Conservation (phyloP, 2,113 vertebrate species). For the Centropristis striata region DNA sequence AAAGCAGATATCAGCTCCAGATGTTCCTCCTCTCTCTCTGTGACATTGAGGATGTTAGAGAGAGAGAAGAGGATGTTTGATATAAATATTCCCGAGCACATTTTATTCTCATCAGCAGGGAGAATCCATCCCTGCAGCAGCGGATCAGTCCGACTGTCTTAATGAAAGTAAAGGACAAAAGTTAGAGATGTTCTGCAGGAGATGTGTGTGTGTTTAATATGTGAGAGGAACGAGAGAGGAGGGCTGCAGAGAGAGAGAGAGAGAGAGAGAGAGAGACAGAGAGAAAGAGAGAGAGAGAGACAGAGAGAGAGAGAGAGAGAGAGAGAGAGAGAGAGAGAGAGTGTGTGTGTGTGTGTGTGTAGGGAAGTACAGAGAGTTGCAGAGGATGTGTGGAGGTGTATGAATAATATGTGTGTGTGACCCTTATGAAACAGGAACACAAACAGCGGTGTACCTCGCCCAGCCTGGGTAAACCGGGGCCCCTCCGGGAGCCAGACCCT, state of each 20-base stretch:
- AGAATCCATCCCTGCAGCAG: constrained; percentile 43
- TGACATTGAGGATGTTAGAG: constrained; percentile 56
- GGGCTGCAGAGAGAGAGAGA: no score
- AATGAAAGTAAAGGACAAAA: constrained; percentile 12
- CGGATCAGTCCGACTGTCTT: constrained; percentile 40
- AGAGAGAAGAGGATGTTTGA: constrained; percentile 36
- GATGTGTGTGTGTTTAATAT: constrained; percentile 26
- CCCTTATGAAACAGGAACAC: no score
- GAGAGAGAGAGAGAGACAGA: no score
- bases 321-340: no score
- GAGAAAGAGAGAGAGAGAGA: no score
- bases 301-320: no score
- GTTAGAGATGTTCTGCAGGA: constrained; percentile 41
- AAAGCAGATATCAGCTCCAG: constrained; percentile 34
- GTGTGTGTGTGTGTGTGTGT: constrained; percentile 29
- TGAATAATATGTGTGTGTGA: constrained; percentile 31
- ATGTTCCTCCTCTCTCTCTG: constrained; percentile 18
- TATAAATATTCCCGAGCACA: constrained; percentile 55
- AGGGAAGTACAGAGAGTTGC: constrained; percentile 16
- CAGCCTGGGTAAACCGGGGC: no score
- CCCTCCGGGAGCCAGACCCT: no score
- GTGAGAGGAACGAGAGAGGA: constrained; percentile 4
- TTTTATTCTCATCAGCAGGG: constrained; percentile 12
- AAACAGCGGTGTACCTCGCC: no score
- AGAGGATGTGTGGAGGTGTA: constrained; percentile 29